A percentile compares a stretch with the other conserved stretches of the same genome.
These are phyloP conservation scores for Molossus molossus DNA, from an alignment of 2,797 vertebrate genomes.

Conservation along the genomic window DNA sequence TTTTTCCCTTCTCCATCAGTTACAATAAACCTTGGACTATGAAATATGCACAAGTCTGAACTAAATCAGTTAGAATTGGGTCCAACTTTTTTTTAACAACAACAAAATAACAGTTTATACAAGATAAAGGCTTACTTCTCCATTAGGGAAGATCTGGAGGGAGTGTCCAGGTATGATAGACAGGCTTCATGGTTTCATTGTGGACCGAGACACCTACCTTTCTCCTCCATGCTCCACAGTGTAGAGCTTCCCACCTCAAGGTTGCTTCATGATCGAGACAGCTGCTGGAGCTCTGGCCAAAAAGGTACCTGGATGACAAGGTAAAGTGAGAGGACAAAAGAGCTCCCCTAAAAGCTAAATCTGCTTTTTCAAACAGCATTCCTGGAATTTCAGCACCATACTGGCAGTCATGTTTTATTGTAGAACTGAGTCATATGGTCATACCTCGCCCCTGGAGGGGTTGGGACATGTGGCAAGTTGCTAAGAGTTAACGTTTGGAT, in stretches of 20 bases:
- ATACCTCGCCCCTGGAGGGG: neutral
- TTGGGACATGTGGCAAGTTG: neutral
- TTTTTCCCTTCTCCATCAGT: neutral
- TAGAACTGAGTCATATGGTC: neutral
- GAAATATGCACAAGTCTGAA: neutral
- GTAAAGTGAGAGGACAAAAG: neutral
- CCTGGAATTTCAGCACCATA: neutral
- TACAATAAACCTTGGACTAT: slow-evolving; percentile 30
- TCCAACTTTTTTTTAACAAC: slow-evolving; percentile 20
- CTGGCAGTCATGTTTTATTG: neutral
- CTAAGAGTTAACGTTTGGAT: neutral
- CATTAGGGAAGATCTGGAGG: neutral
- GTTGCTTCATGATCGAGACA: neutral
- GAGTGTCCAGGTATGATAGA: neutral
- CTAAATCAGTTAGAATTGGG: slow-evolving; percentile 16
- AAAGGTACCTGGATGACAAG: neutral
- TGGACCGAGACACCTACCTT: neutral
- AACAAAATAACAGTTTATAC: neutral
- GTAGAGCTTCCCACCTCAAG: neutral
- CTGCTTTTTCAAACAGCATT: slow-evolving; percentile 14
- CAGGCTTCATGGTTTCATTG: neutral
- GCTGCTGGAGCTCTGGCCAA: neutral
- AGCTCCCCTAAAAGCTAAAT: neutral
- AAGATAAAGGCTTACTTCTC: neutral
- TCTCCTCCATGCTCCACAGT: neutral